Percentiles rank a stretch among this genome's conserved stretches.
These are phyloP conservation scores for Anas acuta DNA, from an alignment of 2,797 vertebrate genomes.

Conservation along the genomic window DNA sequence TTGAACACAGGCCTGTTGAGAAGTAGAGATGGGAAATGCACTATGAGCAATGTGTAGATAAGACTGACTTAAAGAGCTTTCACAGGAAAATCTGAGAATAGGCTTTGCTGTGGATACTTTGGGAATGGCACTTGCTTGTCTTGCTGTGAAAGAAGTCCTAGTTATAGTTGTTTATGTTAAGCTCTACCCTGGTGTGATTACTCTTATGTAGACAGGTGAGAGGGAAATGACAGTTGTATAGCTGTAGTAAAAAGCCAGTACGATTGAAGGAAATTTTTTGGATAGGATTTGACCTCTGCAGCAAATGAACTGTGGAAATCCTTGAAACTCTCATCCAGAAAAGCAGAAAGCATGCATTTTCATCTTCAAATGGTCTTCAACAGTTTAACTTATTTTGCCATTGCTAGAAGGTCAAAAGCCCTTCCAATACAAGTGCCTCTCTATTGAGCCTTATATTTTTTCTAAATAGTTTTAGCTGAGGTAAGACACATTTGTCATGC, in stretches of 20 bases:
- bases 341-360: neutral
- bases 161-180: neutral
- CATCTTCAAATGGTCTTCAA: neutral
- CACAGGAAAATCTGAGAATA: neutral
- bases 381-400: neutral
- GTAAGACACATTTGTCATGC: neutral
- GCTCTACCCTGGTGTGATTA: neutral
- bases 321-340: slow-evolving; percentile 11
- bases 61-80: neutral
- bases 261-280: neutral
- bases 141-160: neutral
- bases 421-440: neutral
- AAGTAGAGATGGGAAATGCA: neutral
- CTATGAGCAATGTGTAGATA: neutral
- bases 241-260: neutral
- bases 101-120: neutral
- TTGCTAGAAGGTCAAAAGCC: neutral
- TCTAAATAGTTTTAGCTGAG: neutral
- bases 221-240: neutral
- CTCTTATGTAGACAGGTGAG: neutral
- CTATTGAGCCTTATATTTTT: neutral
- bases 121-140: neutral
- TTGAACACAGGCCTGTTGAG: neutral
- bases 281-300: slow-evolving; percentile 26
- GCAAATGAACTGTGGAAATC: slow-evolving; percentile 41